A percentile compares a stretch with the other conserved stretches of the same genome.
Conservation (phyloP, 2,113 vertebrate species). For the Alligator sinensis region DNA sequence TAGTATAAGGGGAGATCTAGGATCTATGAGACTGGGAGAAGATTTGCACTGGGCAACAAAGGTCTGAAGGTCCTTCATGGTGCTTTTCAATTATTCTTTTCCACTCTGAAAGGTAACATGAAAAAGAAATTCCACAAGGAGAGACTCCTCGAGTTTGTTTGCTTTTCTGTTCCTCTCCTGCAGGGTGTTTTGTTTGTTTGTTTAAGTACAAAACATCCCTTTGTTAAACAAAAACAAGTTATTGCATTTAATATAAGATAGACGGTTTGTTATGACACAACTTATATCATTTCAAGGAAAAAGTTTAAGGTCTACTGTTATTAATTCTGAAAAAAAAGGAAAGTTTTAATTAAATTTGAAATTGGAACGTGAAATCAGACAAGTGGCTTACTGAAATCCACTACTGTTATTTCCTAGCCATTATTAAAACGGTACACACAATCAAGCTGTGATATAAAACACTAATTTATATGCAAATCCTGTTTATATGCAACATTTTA, state of each 20-base stretch:
- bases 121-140: neutral
- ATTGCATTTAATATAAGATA: neutral
- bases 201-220: neutral
- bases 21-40: neutral
- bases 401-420: neutral
- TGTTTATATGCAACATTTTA: constrained; percentile 50
- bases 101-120: neutral
- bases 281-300: neutral
- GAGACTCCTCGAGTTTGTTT: neutral
- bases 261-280: neutral
- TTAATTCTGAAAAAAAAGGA: neutral
- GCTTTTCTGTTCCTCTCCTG: neutral
- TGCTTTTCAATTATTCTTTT: neutral
- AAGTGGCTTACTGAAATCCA: constrained; percentile 18
- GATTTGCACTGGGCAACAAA: neutral
- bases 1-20: neutral
- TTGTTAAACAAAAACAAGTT: constrained; percentile 33
- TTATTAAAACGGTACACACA: constrained; percentile 48
- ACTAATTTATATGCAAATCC: constrained; percentile 47
- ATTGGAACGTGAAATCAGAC: constrained; percentile 7
- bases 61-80: no score
- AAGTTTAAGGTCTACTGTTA: neutral
- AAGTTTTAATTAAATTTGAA: constrained; percentile 46
- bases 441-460: constrained; percentile 29
- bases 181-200: neutral